phyloP scores from a whole-genome alignment of 2,113 vertebrate genomes.

The Lynx canadensis region DNA sequence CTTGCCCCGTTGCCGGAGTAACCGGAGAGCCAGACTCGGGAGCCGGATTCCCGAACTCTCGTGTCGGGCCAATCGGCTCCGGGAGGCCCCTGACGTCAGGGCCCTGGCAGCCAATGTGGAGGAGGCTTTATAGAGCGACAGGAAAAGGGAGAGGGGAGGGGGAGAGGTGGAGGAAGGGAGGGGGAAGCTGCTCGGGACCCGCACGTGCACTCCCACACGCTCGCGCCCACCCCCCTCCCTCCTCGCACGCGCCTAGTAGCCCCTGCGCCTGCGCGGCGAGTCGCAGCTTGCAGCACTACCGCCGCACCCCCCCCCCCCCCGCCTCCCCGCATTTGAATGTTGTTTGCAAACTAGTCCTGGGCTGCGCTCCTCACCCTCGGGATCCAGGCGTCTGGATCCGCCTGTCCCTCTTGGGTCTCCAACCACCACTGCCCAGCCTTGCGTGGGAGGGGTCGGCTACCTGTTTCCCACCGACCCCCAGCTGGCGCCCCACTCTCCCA shows the following conservation, averaged over 20 bases:
- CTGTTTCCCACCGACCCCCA: conserved; percentile 42
- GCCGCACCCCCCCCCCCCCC: too few relatives aligned
- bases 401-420: neutral
- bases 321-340: too few relatives aligned
- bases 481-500: conserved; percentile 61
- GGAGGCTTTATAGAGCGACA: neutral
- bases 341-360: neutral
- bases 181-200: neutral
- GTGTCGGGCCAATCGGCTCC: conserved; percentile 59
- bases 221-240: conserved; percentile 26
- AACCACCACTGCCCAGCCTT: neutral
- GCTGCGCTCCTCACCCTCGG: neutral
- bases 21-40: conserved; percentile 3
- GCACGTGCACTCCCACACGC: conserved; percentile 83
- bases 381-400: neutral
- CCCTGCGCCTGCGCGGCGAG: conserved; percentile 68
- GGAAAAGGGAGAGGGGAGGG: conserved; percentile 10
- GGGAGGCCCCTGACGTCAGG: conserved; percentile 45
- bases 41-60: conserved; percentile 66
- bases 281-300: neutral
- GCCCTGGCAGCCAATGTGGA: conserved; percentile 64
- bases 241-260: conserved; percentile 1
- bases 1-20: conserved; percentile 79
- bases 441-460: conserved; percentile 13
- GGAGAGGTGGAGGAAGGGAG: neutral